Base-by-base conservation (phyloP, 2,113 vertebrate genomes). In the Tachysurus vachellii region DNA sequence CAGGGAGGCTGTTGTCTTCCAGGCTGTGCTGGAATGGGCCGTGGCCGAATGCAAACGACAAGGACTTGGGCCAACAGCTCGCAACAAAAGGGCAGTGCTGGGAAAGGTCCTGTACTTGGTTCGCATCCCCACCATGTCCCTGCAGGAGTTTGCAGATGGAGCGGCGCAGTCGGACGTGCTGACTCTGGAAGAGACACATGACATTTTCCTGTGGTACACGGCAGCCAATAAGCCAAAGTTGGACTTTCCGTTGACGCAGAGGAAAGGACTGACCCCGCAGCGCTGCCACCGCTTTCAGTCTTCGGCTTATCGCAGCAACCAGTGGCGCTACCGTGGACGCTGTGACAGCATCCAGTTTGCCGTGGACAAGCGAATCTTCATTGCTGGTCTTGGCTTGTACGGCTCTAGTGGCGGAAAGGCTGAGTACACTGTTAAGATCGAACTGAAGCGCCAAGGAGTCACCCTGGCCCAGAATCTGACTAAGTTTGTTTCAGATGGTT, bases 341-440 rank as follows among this genome's bases (percentile, higher is more conserved):
- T 99, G 98, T 1, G 97, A 98, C 93, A 98, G 97, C 93, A 98
- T 99, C 94, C 98, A 98, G 94, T 98, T 99, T 36, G 97, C 97
- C 0, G 98, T 97, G 88, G 98, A 99, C 93, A 95, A 97, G 88
- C 93, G 98, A 90, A 96, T 99, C 92, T 99, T 99, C 89, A 95
- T 99, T 1, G 98, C 96, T 0, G 98, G 98, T 47, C 95, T 99
- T 23, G 96, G 98, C 61, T 90, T 99, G 68, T 99, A 98, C 0
- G 97, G 98, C 54, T 98, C 97, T 0, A 98, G 97, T 83, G 96
- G 96, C 0, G 96, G 97, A 61, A 97, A 96, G 88, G 97, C 98
- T 0, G 97, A 98, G 88, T 98, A 99, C 92, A 95, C 94, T 0
- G 97, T 98, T 80, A 97, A 95, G 93, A 98, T 98, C 0, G 97